Evolutionary conservation across 2,888 invertebrate species (phyloP), one percentile per base, ranked within the genome.

Genomic region (Limenitis arthemis): DNA sequence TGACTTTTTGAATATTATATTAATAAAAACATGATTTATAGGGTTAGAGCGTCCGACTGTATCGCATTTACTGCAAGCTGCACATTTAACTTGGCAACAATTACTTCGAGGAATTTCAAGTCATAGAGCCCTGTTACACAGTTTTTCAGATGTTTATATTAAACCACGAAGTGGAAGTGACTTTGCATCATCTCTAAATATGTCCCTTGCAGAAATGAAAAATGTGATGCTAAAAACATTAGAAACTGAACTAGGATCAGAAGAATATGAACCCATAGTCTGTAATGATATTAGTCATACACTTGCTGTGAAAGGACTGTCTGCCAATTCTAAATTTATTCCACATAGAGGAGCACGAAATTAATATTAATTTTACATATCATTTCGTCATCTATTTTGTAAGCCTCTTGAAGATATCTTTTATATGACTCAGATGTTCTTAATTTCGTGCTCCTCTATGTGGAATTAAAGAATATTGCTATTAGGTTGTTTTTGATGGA

Each of bases 111-210:
- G 92, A 0, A 86, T 89, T 47, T 69, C 86, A 0, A 68, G 82
- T n/a, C 64, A 69, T 8, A 75, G 78, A n/a, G 90, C 93, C 0
- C 76, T 93, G 53, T 61, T 75, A 4, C 87, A 85, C 46, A 87
- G 90, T 53, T 90, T 90, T 59, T 73, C 88, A 0, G 92, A 93
- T 67, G 89, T 93, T 9, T 94, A 93, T 65, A 87, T 90, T 5
- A 88, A 89, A 62, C 81, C 89, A 1, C 77, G 88, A 61, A 79
- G 79, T 47, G 81, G 83, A 2, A 72, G 72, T 5, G 85, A 88
- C 51, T 77, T 82, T 4, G 66, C 73, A 5, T 65, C 75, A 1
- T 70, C 68, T 20, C 54, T 75, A 0, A 84, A 73, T 54, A 73
- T 79, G 39, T 80, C 88, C 8, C 66, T 89, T 5, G 79, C 81